A percentile compares a stretch with the other conserved stretches of the same genome.
phyloP scores from a whole-genome alignment of 2,113 vertebrate genomes.

The zebrafish (Danio rerio) region GRCz12tu NC_133185.1:37339001-37339500 shows the following conservation, averaged over 20 bases:
- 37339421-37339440: background rate
- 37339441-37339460: background rate
- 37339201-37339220: background rate
- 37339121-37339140: too few species aligned
- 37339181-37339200: background rate
- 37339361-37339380: background rate
- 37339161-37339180: too few species aligned
- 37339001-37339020: too few species aligned
- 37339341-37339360: background rate
- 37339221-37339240: background rate
- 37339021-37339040: too few species aligned
- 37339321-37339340: background rate
- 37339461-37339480: background rate
- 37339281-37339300: background rate
- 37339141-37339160: too few species aligned
- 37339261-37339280: background rate
- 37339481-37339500: background rate
- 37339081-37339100: too few species aligned
- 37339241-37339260: too few species aligned
- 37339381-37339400: too few species aligned
- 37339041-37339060: too few species aligned
- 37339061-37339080: too few species aligned
- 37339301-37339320: background rate
- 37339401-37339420: slow-evolving; percentile 4
- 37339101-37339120: too few species aligned